These are phyloP conservation scores for Pygathrix nemaeus DNA, from an alignment of 2,113 vertebrate genomes.

Conservation along the genomic window DNA sequence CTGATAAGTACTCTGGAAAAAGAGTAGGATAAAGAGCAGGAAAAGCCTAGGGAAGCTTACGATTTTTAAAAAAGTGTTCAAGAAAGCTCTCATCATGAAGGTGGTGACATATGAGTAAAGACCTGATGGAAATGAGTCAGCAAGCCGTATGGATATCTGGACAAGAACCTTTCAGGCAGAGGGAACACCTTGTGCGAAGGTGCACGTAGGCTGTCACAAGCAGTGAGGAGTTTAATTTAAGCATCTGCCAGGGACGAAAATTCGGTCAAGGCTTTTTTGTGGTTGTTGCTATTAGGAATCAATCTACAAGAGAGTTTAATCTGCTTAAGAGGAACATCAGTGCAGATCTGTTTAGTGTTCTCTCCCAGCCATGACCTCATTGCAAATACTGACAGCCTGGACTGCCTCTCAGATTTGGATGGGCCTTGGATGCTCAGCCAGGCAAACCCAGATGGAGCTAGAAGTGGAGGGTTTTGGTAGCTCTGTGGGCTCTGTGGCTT, in stretches of 20 bases:
- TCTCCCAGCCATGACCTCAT: slow-evolving; percentile 51
- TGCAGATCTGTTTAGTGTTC: slow-evolving; percentile 60
- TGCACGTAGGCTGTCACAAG: not conserved
- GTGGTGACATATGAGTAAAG: not conserved
- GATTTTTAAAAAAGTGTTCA: not conserved
- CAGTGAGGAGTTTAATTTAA: slow-evolving; percentile 33
- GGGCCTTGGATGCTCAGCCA: not conserved
- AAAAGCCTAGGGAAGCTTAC: not conserved
- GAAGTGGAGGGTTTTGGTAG: not conserved
- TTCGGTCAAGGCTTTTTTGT: slow-evolving; percentile 38
- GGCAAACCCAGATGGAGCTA: not conserved
- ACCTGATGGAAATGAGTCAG: not conserved
- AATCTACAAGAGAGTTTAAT: slow-evolving; percentile 60
- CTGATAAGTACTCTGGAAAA: not conserved
- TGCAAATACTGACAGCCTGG: slow-evolving; percentile 20
- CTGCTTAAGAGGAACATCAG: slow-evolving; percentile 68
- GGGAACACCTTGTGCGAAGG: not conserved
- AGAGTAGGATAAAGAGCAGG: not conserved
- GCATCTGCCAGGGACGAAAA: slow-evolving; percentile 54
- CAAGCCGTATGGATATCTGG: not conserved
- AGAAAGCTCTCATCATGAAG: not conserved
- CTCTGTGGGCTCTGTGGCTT: not conserved
- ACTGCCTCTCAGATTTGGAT: not conserved
- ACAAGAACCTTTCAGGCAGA: not conserved
- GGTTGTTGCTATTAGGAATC: slow-evolving; percentile 54